phyloP scores from a whole-genome alignment of 2,113 vertebrate species.

The Strix uralensis region DNA sequence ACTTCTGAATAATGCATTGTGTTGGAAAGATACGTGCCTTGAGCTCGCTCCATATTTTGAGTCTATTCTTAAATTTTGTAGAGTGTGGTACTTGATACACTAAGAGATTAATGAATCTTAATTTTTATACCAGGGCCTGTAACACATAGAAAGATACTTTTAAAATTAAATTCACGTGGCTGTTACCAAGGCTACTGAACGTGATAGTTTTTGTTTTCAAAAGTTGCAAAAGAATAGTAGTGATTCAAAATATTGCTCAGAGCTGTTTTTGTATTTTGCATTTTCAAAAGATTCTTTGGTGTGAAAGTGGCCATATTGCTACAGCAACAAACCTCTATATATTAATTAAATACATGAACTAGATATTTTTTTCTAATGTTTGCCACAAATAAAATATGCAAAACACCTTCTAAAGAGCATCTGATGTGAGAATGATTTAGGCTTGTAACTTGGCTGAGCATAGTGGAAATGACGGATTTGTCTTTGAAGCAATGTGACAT shows the following conservation, averaged over 20 bases:
- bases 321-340: not conserved
- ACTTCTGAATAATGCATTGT: not conserved
- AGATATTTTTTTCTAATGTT: not conserved
- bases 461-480: not conserved
- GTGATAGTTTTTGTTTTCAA: not conserved
- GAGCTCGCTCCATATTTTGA: not conserved
- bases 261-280: not conserved
- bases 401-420: slow-evolving; percentile 1
- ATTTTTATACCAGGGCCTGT: not conserved
- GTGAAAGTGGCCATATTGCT: slow-evolving; percentile 14
- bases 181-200: slow-evolving; percentile 7
- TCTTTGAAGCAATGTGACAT: not conserved
- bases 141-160: not conserved
- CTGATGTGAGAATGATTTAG: not conserved
- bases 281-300: slow-evolving; percentile 8
- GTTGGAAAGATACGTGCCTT: not conserved
- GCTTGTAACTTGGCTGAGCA: not conserved
- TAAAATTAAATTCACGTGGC: not conserved
- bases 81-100: not conserved
- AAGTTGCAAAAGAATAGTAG: not conserved
- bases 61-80: not conserved
- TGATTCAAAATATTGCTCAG: not conserved
- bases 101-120: not conserved
- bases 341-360: not conserved
- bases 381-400: not conserved